Base-by-base conservation (phyloP, 2,888 invertebrate species). In the Rhyacophila evoluta region DNA sequence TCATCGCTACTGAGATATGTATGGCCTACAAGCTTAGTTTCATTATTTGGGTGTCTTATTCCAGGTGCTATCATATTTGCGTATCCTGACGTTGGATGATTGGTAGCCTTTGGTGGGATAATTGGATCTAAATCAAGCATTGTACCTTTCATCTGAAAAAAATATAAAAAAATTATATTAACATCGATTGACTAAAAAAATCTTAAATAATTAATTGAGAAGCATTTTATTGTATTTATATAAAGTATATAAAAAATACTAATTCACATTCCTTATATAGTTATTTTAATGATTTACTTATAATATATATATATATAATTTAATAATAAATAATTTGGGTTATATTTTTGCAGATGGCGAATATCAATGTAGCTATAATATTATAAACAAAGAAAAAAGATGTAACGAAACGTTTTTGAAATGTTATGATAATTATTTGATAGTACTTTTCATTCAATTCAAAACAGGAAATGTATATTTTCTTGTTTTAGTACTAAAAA, bases 101-200 rank as follows among this genome's bases (percentile, higher is more conserved):
- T 69, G 37, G 77, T 68, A 2, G 72, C n/a, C 27, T 75, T 71
- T 27, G 69, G 73, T 37, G 37, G n/a, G 15, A 74, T 55, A 15
- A 70, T 72, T 77, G 77, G 71, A 28, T 80, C 80, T 11, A 78
- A 69, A 67, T 80, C 80, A 27, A 75, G 72, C 37, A 78, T 36
- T 37, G 75, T 78, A n/a, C 80, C 80, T 68, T 75, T 80, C 67
- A 80, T 37, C 80, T 80, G 33, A 41, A 41, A 37, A 75, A 77
- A 69, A 39, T 73, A 73, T 19, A 72, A 4, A 77, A 39, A 11
- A 25, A 41, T 72, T 33, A 33, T 33, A n/a, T n/a, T n/a, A n/a
- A n/a, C n/a, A n/a, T n/a, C n/a, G n/a, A n/a, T n/a, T n/a, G n/a
- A n/a, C n/a, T n/a, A n/a, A n/a, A n/a, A n/a, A n/a, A n/a, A n/a